Conservation (phyloP, 1,140 invertebrate species). For the Drosophila grimshawi region DNA sequence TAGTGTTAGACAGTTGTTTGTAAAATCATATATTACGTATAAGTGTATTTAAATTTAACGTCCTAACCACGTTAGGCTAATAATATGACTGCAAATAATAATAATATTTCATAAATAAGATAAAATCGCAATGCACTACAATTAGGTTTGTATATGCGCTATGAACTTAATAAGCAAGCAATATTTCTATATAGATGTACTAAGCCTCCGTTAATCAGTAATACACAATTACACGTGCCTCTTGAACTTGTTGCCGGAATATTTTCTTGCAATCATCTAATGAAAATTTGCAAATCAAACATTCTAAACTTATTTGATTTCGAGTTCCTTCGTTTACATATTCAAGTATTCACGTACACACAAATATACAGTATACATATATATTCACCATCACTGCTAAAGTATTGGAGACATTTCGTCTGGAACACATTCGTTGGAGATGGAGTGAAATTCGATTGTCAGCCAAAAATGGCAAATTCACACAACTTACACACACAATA, state of each 20-base stretch:
- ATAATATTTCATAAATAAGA: too few relatives aligned
- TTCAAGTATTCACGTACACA: background rate
- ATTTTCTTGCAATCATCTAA: background rate
- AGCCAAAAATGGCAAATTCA: constrained; percentile 17
- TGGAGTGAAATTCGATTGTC: constrained; percentile 22
- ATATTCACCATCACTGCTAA: background rate
- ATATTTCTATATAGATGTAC: too few relatives aligned
- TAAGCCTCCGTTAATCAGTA: background rate
- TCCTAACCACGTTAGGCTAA: too few relatives aligned
- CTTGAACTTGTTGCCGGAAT: constrained; percentile 8
- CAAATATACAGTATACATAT: background rate
- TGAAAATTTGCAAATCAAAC: background rate
- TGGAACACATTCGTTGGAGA: constrained; percentile 14
- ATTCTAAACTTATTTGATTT: background rate
- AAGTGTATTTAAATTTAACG: too few relatives aligned
- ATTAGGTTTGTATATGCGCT: too few relatives aligned
- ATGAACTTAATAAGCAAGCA: too few relatives aligned
- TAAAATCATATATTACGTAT: too few relatives aligned
- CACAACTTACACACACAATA: background rate
- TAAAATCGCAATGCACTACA: too few relatives aligned
- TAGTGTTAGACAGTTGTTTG: background rate
- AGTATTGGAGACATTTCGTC: constrained; percentile 32
- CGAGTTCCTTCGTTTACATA: background rate
- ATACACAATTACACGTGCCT: background rate
- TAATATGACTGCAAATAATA: too few relatives aligned